A percentile compares a stretch with the other conserved stretches of the same genome.
phyloP scores from a whole-genome alignment of 2,797 vertebrate genomes.

The Lates japonicus region DNA sequence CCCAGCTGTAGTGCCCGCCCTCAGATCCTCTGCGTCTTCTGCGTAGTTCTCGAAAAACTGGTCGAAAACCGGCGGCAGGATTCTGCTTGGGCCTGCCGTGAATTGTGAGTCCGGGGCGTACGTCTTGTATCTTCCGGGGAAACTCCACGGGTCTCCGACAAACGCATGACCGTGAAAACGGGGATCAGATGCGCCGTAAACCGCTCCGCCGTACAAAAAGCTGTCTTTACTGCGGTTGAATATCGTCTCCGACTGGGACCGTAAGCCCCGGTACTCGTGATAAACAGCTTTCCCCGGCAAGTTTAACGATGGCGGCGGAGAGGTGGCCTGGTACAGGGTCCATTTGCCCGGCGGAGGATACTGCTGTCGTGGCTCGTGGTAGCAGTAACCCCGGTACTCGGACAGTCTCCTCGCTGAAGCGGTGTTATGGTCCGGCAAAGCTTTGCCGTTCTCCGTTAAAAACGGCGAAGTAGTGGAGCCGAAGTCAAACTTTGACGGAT shows the following conservation, averaged over 20 bases:
- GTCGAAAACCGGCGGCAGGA: constrained; percentile 38
- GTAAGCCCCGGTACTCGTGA: constrained; percentile 9
- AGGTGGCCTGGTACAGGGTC: constrained; percentile 36
- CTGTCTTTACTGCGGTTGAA: constrained; percentile 1
- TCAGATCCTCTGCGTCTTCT: neutral
- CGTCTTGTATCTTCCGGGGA: constrained; percentile 15
- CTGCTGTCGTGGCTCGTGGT: constrained; percentile 28
- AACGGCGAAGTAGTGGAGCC: constrained; percentile 31
- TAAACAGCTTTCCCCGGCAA: constrained; percentile 5
- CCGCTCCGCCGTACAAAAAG: constrained; percentile 12
- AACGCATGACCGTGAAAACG: constrained; percentile 9
- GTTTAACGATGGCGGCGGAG: constrained; percentile 18
- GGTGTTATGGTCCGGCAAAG: constrained; percentile 28
- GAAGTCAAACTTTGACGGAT: constrained; percentile 48
- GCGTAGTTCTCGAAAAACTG: constrained; percentile 6
- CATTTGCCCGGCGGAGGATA: constrained; percentile 47
- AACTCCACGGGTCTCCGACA: constrained; percentile 14
- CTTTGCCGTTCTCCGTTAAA: constrained; percentile 10
- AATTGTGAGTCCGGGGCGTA: constrained; percentile 19
- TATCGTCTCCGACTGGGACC: neutral
- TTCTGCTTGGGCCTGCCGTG: neutral
- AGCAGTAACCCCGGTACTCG: constrained; percentile 41
- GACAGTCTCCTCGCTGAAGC: constrained; percentile 7
- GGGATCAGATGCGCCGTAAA: neutral
- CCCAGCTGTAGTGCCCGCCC: neutral